Evolutionary conservation across 2,888 invertebrate genomes (phyloP).

Genomic region (Allophyes oxyacanthae): DNA sequence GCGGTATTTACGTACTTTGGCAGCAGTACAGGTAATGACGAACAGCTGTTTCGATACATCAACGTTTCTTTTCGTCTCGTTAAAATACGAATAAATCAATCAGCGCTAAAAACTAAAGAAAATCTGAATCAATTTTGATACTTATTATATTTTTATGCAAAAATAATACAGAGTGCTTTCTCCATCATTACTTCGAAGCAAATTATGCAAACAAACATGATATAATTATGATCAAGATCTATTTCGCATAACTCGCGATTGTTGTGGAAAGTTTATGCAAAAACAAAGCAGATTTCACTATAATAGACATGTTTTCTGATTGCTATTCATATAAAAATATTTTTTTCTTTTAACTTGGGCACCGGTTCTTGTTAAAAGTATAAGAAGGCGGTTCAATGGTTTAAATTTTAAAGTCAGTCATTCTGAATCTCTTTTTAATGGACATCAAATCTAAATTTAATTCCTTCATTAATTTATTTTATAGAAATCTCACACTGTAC

Average conservation of each 20-base stretch:
- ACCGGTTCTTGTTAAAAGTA: too few relatives aligned
- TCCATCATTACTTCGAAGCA: slow-evolving; percentile 17
- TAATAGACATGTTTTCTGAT: slow-evolving; percentile 45
- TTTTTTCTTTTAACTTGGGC: too few relatives aligned
- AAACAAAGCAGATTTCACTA: slow-evolving; percentile 68
- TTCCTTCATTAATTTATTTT: too few relatives aligned
- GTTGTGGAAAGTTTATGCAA: slow-evolving; percentile 66
- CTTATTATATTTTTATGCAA: slow-evolving; percentile 5
- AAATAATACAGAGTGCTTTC: slow-evolving; percentile 19
- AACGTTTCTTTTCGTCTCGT: not conserved
- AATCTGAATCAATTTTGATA: not conserved
- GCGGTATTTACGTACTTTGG: slow-evolving; percentile 2
- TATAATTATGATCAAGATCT: slow-evolving; percentile 51
- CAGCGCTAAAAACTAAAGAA: not conserved
- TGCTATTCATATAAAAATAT: slow-evolving; percentile 7
- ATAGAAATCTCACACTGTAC: too few relatives aligned
- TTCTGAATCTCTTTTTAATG: too few relatives aligned
- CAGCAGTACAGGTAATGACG: slow-evolving; percentile 12
- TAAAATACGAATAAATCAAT: slow-evolving; percentile 4
- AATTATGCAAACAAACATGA: slow-evolving; percentile 37
- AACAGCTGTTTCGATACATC: not conserved
- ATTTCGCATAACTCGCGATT: slow-evolving; percentile 56
- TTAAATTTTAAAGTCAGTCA: too few relatives aligned
- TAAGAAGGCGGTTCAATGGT: too few relatives aligned
- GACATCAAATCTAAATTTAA: too few relatives aligned